Base-by-base conservation (phyloP, 2,113 vertebrate species). In the Sander vitreus region DNA sequence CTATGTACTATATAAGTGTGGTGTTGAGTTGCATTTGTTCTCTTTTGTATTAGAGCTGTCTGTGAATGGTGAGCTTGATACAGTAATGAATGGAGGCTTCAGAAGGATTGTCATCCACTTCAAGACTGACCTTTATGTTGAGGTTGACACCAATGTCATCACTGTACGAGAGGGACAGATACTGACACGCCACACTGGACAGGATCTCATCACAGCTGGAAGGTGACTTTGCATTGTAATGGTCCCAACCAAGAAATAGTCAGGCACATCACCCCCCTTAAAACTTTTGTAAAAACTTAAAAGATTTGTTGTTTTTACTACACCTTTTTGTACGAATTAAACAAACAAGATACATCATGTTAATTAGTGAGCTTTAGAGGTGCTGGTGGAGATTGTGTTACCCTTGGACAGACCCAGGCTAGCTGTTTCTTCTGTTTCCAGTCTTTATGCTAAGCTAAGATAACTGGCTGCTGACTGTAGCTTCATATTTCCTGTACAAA, bases 1-100 rank as follows among this genome's bases (percentile, higher is more conserved):
- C 4, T 23, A 19, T 74, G 5, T 21, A 3, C 6, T 33, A 15
- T 30, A 3, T 59, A 21, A 10, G 6, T 19, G 8, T 65, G 16
- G 6, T 45, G n/a, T 76, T 68, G 5, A 78, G 14, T 60, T 67
- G 12, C 0, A 10, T 68, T 51, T 75, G 2, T 64, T 69, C n/a
- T 33, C 12, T 71, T 83, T 62, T 80, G 1, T 30, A 6, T 14
- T 12, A 96, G 94, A 69, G 27, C 63, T 96, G 64, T 76, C 47
- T 60, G 79, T 95, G 67, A 92, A 92, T 9, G 95, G 93, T 45
- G 36, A 93, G 21, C 93, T 94, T 43, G 51, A 80, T 30, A 50
- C 36, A 21, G 8, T 21, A 5, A 4, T 0, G 23, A 12, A 64
- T 4, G 83, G 74, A 14, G 93, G 93, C 67, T 95, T 95, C 76